Evolutionary conservation across 2,888 invertebrate genomes (phyloP).

Genomic region (Microchrysa polita): DNA sequence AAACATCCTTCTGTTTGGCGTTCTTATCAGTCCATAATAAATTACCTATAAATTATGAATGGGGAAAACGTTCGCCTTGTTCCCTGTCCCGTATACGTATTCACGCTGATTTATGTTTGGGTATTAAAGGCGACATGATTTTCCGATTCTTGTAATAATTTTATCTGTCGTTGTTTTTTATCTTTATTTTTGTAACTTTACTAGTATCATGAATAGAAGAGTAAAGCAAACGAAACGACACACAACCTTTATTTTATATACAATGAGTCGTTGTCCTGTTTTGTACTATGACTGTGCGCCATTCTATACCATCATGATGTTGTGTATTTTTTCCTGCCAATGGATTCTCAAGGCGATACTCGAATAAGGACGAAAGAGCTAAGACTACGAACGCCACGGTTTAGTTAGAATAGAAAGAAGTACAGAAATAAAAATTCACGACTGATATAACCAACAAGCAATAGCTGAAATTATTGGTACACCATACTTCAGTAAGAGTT

Average conservation of each 20-base stretch:
- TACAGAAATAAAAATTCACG: not conserved
- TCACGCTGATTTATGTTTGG: slow-evolving; percentile 16
- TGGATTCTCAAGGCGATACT: not conserved
- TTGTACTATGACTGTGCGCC: too few species aligned
- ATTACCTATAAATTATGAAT: slow-evolving; percentile 35
- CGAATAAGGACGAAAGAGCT: not conserved
- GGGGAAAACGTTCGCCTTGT: not conserved
- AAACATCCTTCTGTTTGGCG: slow-evolving; percentile 10
- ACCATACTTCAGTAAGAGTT: slow-evolving; percentile 25
- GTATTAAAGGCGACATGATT: slow-evolving; percentile 31
- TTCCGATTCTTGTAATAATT: slow-evolving; percentile 35
- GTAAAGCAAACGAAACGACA: not conserved
- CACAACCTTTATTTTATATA: not conserved
- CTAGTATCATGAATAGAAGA: not conserved
- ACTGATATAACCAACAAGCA: slow-evolving; percentile 17
- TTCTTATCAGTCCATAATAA: slow-evolving; percentile 34
- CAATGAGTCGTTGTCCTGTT: too few species aligned
- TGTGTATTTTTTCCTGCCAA: not conserved
- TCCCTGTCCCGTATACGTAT: not conserved
- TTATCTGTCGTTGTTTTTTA: slow-evolving; percentile 30
- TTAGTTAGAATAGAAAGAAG: not conserved
- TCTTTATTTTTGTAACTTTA: slow-evolving; percentile 14
- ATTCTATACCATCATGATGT: too few species aligned
- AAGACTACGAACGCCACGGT: not conserved
- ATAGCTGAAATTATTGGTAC: slow-evolving; percentile 23